These are phyloP conservation scores for Progne subis DNA, from an alignment of 2,113 vertebrate genomes.

Conservation along the genomic window DNA sequence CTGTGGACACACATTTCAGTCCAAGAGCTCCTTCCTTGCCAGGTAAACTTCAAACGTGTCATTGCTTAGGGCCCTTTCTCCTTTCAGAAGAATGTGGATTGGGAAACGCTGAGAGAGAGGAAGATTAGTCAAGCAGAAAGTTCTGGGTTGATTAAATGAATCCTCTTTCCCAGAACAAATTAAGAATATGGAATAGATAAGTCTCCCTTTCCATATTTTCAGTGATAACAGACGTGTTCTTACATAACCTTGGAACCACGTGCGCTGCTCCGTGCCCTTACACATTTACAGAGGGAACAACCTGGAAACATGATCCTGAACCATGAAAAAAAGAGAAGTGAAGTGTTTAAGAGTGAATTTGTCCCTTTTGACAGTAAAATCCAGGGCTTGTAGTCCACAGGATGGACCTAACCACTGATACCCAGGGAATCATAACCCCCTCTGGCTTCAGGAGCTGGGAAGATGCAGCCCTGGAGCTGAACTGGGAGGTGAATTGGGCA, in stretches of 20 bases:
- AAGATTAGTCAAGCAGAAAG: constrained; percentile 36
- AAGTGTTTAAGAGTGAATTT: not conserved
- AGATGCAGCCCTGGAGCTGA: not conserved
- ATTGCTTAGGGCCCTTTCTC: constrained; percentile 34
- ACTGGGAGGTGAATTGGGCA: not conserved
- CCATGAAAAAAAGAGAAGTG: not conserved
- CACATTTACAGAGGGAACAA: not conserved
- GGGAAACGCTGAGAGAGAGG: constrained; percentile 19
- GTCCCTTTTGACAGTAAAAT: not conserved
- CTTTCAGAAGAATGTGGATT: constrained; percentile 49
- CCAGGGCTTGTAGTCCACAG: not conserved
- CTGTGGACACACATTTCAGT: constrained; percentile 20
- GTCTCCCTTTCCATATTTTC: not conserved
- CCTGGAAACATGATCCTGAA: not conserved
- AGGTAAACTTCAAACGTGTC: constrained; percentile 50
- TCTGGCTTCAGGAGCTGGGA: not conserved
- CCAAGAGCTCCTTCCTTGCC: constrained; percentile 48
- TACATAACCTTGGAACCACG: not conserved
- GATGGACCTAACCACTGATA: not conserved
- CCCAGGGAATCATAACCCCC: not conserved
- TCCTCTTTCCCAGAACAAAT: constrained; percentile 14
- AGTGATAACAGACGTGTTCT: not conserved
- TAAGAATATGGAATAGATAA: not conserved
- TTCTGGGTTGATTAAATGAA: constrained; percentile 29
- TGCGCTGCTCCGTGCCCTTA: not conserved